Percentiles rank a stretch among this genome's conserved stretches.
Evolutionary conservation across 2,797 vertebrate genomes (phyloP).

Genomic region (Paratrypauchen microcephalus): DNA sequence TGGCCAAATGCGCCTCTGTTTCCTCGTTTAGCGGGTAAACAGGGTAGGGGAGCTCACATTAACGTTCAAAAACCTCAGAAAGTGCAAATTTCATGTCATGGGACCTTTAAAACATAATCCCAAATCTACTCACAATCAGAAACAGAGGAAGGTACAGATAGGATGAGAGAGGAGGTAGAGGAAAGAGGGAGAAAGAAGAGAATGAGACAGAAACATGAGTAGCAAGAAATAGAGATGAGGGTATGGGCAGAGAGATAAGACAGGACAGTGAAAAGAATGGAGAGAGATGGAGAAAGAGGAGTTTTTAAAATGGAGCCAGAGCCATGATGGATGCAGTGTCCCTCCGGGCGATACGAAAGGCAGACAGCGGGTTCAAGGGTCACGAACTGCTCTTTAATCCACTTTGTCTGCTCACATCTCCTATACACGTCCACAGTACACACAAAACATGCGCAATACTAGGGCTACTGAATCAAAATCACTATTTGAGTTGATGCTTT

Average conservation of each 20-base stretch:
- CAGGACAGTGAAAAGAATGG: constrained; percentile 46
- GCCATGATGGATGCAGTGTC: constrained; percentile 49
- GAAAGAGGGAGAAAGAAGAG: background rate
- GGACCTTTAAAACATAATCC: no score
- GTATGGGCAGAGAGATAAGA: constrained; percentile 14
- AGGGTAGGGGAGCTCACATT: no score
- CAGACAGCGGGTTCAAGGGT: constrained; percentile 43
- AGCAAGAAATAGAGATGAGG: background rate
- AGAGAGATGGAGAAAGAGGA: background rate
- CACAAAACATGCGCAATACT: background rate
- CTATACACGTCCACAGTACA: background rate
- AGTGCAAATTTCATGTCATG: no score
- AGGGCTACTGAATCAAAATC: no score
- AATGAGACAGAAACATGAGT: background rate
- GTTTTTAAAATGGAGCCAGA: constrained; percentile 21
- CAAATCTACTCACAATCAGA: no score
- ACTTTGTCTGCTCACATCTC: background rate
- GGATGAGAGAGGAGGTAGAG: no score
- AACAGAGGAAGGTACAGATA: no score
- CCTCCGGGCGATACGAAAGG: constrained; percentile 41
- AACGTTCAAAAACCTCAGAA: no score
- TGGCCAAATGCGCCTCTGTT: no score
- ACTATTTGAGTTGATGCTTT: no score
- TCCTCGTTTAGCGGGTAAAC: no score
- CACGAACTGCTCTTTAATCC: constrained; percentile 23